A percentile compares a stretch with the other conserved stretches of the same genome.
These are phyloP conservation scores for Gopherus flavomarginatus DNA, from an alignment of 2,113 vertebrate genomes.

Conservation along the genomic window DNA sequence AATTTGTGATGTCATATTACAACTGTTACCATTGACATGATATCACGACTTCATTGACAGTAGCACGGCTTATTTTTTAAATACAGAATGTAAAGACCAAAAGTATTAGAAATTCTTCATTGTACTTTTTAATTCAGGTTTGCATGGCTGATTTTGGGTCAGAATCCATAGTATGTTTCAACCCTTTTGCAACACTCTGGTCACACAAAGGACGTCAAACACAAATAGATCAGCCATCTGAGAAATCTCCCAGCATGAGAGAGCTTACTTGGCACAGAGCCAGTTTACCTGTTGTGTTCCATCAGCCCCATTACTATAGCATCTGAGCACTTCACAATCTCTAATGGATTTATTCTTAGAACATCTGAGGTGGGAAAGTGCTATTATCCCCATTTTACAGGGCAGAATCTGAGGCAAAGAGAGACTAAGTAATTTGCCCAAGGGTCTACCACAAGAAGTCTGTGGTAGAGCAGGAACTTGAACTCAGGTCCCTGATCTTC, in stretches of 20 bases:
- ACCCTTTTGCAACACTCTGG: neutral
- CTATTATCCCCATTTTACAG: neutral
- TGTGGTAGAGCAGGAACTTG: neutral
- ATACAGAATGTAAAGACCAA: neutral
- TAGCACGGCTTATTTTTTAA: neutral
- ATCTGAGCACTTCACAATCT: neutral
- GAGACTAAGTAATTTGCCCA: neutral
- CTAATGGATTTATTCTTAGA: neutral
- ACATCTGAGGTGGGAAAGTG: neutral
- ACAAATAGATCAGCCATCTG: neutral
- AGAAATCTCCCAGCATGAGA: neutral
- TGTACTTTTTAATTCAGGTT: neutral
- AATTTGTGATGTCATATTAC: neutral
- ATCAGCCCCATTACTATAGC: rapidly evolving
- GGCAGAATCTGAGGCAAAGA: neutral
- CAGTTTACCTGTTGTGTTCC: neutral
- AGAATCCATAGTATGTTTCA: neutral
- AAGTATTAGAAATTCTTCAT: neutral
- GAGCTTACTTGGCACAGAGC: neutral
- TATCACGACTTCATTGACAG: neutral
- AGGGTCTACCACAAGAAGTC: neutral
- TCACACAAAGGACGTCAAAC: neutral
- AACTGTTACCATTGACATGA: slow-evolving; percentile 1
- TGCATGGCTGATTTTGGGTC: neutral
- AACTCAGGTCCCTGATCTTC: neutral